Evolutionary conservation across 2,113 vertebrate genomes (phyloP), one percentile per base, ranked within the genome.

Genomic region (Muntiacus muntjak): DNA sequence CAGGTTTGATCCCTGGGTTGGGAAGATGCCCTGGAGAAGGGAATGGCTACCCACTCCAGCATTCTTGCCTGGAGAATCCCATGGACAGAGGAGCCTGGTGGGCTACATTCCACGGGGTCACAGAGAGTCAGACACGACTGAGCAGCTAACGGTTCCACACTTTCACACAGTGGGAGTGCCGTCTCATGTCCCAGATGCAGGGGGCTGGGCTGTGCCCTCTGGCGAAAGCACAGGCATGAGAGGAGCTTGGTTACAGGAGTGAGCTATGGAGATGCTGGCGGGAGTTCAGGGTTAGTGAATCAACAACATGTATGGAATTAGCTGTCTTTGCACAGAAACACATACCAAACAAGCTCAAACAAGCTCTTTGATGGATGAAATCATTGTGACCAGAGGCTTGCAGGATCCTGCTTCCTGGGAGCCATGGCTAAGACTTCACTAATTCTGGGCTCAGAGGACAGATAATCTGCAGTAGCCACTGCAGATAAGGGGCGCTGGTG

Each of bases 401-500:
- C 6, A 33, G 25, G 19, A 5, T 6, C 67, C 5, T 1, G 1
- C 33, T 7, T 10, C 50, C 26, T 4, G 1, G 0, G 52, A 28
- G 54, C 15, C 2, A 1, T 1, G 52, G 47, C 19, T 74, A 16
- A 0, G 21, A 2, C 1, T 17, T 28, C 19, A 19, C 76, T 25
- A 15, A 26, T 4, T 30, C 81, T 0, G 28, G 0, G 47, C 3
- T 50, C 47, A 50, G 12, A 50, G 47, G 47, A 12, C 12, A 4
- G 47, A 50, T 50, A 50, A 50, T 50, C 47, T 14, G 47, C 12
- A 50, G 3, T 2, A 9, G 5, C 21, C 5, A 5, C 67, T 1
- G 16, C 13, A 10, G 1, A 11, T 6, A 6, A 7, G 0, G 17
- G 14, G 60, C 4, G 0, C 5, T 2, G 21, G 33, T 1, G 0